phyloP scores from a whole-genome alignment of 2,113 vertebrate genomes.

The Origma solitaria region DNA sequence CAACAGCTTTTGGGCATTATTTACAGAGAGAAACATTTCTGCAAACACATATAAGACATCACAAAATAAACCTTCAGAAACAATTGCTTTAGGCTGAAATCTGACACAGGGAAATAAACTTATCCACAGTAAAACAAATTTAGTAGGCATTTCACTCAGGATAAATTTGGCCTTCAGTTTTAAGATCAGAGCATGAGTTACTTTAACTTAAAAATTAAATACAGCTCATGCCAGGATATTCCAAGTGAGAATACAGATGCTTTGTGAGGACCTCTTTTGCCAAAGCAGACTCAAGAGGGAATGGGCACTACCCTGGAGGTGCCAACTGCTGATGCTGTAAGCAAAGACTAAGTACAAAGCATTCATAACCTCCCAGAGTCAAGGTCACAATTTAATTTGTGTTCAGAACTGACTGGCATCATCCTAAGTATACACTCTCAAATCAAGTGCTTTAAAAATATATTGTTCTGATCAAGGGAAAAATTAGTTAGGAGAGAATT shows the following conservation, averaged over 20 bases:
- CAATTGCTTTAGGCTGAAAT: conserved; percentile 18
- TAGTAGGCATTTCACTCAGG: background rate
- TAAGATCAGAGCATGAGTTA: background rate
- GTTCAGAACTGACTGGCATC: background rate
- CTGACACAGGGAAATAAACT: background rate
- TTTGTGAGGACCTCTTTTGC: background rate
- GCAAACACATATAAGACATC: background rate
- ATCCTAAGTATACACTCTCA: background rate
- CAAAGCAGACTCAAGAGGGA: background rate
- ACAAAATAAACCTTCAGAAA: conserved; percentile 33
- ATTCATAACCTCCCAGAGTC: background rate
- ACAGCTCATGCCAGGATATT: background rate
- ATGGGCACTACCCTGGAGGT: background rate
- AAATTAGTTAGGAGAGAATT: background rate
- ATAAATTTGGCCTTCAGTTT: background rate
- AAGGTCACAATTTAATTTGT: background rate
- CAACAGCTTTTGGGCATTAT: conserved; percentile 19
- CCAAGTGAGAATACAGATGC: background rate
- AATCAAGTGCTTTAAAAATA: background rate
- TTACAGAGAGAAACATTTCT: conserved; percentile 7
- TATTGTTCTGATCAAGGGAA: background rate
- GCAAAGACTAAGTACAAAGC: background rate
- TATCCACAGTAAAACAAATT: background rate
- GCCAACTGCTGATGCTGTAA: background rate
- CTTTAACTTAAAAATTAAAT: conserved; percentile 9